A percentile compares a stretch with the other conserved stretches of the same genome.
Conservation (phyloP, 2,888 invertebrate genomes). For the Thereva nobilitata region DNA sequence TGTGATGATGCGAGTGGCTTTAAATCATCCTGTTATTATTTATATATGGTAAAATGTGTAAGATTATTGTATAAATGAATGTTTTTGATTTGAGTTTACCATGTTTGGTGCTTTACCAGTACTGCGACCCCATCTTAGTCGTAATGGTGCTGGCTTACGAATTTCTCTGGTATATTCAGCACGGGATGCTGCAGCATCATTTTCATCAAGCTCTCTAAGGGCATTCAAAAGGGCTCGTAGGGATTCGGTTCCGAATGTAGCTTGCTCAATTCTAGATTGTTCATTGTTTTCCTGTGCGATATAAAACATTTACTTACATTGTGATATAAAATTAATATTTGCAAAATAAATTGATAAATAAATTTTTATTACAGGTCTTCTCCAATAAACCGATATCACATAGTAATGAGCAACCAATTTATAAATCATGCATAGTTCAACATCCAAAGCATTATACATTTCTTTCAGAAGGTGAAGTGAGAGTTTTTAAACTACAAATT, state of each 20-base stretch:
- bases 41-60: not conserved
- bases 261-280: conserved; percentile 11
- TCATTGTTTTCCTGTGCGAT: conserved; percentile 3
- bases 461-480: no score
- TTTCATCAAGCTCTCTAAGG: conserved; percentile 47
- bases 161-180: conserved; percentile 46
- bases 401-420: no score
- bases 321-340: no score
- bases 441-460: no score
- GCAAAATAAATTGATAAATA: no score
- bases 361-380: no score
- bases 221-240: conserved; percentile 46
- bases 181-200: conserved; percentile 42
- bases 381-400: no score
- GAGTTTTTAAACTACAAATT: no score
- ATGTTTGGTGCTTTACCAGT: conserved; percentile 44
- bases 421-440: no score
- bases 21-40: conserved; percentile 3
- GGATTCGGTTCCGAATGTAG: conserved; percentile 32
- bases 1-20: conserved; percentile 10
- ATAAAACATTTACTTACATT: no score
- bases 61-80: not conserved
- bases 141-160: conserved; percentile 53
- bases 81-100: conserved; percentile 6
- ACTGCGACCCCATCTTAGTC: conserved; percentile 57